A percentile compares a stretch with the other conserved stretches of the same genome.
phyloP scores from a whole-genome alignment of 2,113 vertebrate species.

The Rostratula benghalensis region DNA sequence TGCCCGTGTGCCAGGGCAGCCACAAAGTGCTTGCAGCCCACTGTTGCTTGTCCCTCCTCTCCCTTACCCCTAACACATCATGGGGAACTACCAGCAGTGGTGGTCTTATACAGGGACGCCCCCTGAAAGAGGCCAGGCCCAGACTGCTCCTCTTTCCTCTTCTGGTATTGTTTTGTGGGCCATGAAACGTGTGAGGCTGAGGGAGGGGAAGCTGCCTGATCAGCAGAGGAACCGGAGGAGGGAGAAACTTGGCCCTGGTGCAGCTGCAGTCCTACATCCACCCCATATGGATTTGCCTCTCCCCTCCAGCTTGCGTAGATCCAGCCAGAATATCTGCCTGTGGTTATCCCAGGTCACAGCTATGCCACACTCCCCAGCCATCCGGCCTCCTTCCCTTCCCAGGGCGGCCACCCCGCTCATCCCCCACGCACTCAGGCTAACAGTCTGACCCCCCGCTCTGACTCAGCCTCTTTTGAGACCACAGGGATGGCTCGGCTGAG shows the following conservation, averaged over 20 bases:
- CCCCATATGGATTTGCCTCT: background rate
- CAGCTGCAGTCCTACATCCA: background rate
- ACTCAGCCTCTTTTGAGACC: background rate
- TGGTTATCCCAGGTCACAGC: background rate
- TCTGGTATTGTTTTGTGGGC: background rate
- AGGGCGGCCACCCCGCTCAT: accelerated
- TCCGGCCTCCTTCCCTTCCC: background rate
- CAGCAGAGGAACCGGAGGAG: background rate
- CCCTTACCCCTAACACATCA: background rate
- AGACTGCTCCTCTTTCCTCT: background rate
- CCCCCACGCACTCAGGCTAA: background rate
- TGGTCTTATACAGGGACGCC: background rate
- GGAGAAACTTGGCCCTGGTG: background rate
- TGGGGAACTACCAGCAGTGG: accelerated
- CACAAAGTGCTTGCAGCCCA: background rate
- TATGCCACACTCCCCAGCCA: background rate
- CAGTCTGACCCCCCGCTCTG: background rate
- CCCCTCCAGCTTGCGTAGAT: background rate
- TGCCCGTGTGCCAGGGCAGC: background rate
- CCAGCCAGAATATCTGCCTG: background rate
- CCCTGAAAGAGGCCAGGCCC: background rate
- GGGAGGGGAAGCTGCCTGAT: background rate
- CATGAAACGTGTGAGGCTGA: background rate
- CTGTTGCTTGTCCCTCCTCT: background rate
- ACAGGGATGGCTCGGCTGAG: background rate